These are phyloP conservation scores for Hirtodrosophila alboralis DNA, from an alignment of 2,888 invertebrate genomes.

Conservation along the genomic window DNA sequence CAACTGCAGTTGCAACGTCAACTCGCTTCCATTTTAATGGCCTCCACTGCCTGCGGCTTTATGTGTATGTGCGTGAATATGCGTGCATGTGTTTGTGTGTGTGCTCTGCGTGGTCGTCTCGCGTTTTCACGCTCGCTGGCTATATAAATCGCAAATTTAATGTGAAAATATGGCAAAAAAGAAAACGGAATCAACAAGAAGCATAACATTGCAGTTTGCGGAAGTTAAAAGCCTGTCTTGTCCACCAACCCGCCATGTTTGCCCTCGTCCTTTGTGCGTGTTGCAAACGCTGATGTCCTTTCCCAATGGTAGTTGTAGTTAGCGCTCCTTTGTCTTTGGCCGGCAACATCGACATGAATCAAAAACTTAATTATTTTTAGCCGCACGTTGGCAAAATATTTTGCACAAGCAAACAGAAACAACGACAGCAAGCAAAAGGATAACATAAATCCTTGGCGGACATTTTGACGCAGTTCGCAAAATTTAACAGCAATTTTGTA, in stretches of 20 bases:
- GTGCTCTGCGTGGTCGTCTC: constrained; percentile 12
- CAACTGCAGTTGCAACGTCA: constrained; percentile 19
- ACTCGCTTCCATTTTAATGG: constrained; percentile 33
- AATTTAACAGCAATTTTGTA: constrained; percentile 53
- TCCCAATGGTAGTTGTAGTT: constrained; percentile 49
- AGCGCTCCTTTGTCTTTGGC: constrained; percentile 63
- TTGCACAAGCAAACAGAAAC: constrained; percentile 54
- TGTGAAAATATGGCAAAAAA: constrained; percentile 51
- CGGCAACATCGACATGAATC: constrained; percentile 69
- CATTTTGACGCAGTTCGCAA: constrained; percentile 72
- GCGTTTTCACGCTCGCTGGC: constrained; percentile 31
- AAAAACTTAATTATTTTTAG: constrained; percentile 73
- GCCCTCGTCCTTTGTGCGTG: no score
- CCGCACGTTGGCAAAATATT: constrained; percentile 60
- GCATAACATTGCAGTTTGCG: constrained; percentile 7
- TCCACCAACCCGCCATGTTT: no score
- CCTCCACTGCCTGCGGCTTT: constrained; percentile 19
- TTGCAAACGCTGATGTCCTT: constrained; percentile 57
- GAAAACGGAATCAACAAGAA: constrained; percentile 39
- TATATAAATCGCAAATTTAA: constrained; percentile 70
- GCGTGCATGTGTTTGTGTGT: not conserved
- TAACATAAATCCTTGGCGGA: constrained; percentile 63
- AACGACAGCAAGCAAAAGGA: constrained; percentile 14
- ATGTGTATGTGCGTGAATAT: no score
- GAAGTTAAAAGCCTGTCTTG: constrained; percentile 6